Percentiles rank a stretch among this genome's conserved stretches.
phyloP scores from a whole-genome alignment of 1,140 invertebrate species.

The Drosophila setifemur region DNA sequence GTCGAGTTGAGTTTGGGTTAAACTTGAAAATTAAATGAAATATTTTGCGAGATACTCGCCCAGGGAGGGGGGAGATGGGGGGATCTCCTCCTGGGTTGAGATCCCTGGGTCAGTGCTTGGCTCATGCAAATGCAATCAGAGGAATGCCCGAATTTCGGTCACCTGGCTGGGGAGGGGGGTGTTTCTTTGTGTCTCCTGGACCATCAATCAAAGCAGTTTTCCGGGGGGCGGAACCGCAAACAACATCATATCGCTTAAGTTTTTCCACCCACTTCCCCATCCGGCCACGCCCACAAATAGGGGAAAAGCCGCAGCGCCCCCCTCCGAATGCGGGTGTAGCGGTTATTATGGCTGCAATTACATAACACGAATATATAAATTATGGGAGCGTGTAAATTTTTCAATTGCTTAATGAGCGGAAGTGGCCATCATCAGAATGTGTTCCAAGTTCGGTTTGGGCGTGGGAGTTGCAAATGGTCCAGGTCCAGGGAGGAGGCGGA shows the following conservation, averaged over 20 bases:
- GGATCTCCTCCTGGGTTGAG: background rate
- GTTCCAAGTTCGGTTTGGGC: slow-evolving; percentile 51
- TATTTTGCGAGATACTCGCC: slow-evolving; percentile 31
- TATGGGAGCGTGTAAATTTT: slow-evolving; percentile 76
- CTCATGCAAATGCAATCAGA: slow-evolving; percentile 55
- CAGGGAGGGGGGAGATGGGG: too few relatives aligned
- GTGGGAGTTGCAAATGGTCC: too few relatives aligned
- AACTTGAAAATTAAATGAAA: slow-evolving; percentile 75
- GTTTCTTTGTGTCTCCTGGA: slow-evolving; percentile 17
- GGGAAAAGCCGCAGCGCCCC: slow-evolving; percentile 26
- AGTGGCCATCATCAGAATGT: slow-evolving; percentile 74
- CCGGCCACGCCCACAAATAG: slow-evolving; percentile 11
- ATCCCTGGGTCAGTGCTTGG: slow-evolving; percentile 13
- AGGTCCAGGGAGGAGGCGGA: too few relatives aligned
- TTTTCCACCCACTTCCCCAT: slow-evolving; percentile 18
- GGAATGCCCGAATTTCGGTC: slow-evolving; percentile 7
- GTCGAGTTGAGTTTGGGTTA: slow-evolving; percentile 62
- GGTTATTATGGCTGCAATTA: slow-evolving; percentile 21
- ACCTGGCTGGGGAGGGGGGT: slow-evolving; percentile 1
- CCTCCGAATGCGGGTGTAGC: slow-evolving; percentile 23
- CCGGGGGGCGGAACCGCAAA: background rate
- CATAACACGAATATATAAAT: slow-evolving; percentile 56
- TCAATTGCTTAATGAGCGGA: slow-evolving; percentile 81
- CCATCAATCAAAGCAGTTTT: slow-evolving; percentile 38
- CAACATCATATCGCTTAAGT: slow-evolving; percentile 21